Evolutionary conservation across 2,113 vertebrate species (phyloP), one percentile per base, ranked within the genome.

Genomic region (Morphnarchus princeps): DNA sequence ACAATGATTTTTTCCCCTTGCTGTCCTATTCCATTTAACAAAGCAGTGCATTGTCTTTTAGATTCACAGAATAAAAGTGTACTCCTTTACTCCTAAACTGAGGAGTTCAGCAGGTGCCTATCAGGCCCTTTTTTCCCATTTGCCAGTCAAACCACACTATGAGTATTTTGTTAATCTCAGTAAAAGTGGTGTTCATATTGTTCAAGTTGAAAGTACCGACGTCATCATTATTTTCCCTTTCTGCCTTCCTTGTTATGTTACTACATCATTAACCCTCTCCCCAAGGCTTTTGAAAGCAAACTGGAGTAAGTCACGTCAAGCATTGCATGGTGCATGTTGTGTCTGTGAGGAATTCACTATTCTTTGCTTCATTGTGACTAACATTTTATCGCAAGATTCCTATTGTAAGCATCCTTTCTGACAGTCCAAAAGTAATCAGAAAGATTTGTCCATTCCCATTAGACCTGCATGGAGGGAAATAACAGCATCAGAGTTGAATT

Each of bases 401-500:
- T 61, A 69, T 77, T 93, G 61, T 77, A 69, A 65, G 22, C 34
- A 92, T n/a, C 80, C 43, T 71, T 92, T 92, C 66, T 92, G 31
- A 18, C 20, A 10, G 49, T 96, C 49, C 22, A 92, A 90, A 87
- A 82, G 90, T 79, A 85, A 95, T 95, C 93, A 92, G 76, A 85
- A 88, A 87, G 50, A 40, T 92, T 81, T 86, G 82, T 93, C 95
- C 96, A 74, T 26, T 87, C 21, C 32, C 9, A 87, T 96, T 93
- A 97, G 62, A 54, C 57, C 70, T 71, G 38, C 61, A 78, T n/a
- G 57, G 93, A 95, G 55, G 58, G 38, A 96, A 82, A 85, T 91
- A 88, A 73, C 24, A 84, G 57, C 29, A 91, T 89, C 70, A 93
- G 88, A 82, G 20, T 28, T 82, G 94, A 96, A 71, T 61, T 87